Evolutionary conservation across 2,797 vertebrate species (phyloP), one percentile per base, ranked within the genome.

Genomic region (Myiotriccus ornatus): DNA sequence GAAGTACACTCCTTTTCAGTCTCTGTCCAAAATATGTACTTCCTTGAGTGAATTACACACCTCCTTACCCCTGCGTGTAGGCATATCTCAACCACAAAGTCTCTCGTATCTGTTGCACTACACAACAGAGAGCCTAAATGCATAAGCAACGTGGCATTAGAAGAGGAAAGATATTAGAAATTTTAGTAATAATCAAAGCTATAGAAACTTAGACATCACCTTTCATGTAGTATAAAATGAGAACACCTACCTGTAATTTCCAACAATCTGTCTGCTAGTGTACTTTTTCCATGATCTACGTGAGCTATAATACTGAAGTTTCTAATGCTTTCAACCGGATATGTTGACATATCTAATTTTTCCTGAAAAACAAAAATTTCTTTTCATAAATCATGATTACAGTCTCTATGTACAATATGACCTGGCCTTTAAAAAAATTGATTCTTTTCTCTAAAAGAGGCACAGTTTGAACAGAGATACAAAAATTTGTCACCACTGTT

Each of bases 261-360:
- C 94, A 99, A 71, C 30, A 99, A 96, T 63, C 99, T 98, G 97
- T 99, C 99, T 52, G 99, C 99, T 87, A 99, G 94, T 8, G 99
- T 99, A 96, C 99, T 99, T 98, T 99, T 99, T n/a, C 99, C 99
- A 93, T 99, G 99, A 96, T 99, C 99, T 75, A 99, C 98, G 7
- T 99, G 99, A 83, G 99, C 99, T 71, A 99, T 98, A 94, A 99
- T 99, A 96, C 99, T 98, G 95, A 99, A 99, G 97, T 99, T 99
- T 82, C 99, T 98, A 97, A 98, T 99, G 95, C 96, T 98, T 89
- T 99, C 99, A 82, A 97, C 98, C 52, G 98, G 97, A 90, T 99
- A 99, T 20, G 71, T 85, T 2, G 99, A 98, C 97, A 99, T 97
- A 96, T 99, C 99, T 46, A 98, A 23, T 27, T 91, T 84, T 69